phyloP scores from a whole-genome alignment of 2,113 vertebrate species.

The Lophotis ruficrista region DNA sequence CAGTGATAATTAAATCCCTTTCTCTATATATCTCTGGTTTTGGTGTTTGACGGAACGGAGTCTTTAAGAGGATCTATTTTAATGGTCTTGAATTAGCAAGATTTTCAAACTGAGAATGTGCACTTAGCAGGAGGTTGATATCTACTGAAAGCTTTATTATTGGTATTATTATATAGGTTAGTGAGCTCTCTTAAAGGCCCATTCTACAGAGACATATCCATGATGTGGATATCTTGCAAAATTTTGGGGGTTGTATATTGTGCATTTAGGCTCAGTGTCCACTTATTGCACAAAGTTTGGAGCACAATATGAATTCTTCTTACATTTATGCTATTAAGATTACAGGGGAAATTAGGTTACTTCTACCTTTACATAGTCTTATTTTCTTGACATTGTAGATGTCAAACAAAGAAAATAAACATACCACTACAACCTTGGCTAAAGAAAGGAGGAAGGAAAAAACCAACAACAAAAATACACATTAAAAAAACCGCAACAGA shows the following conservation, averaged over 20 bases:
- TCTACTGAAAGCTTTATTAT: conserved; percentile 60
- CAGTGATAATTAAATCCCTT: conserved; percentile 81
- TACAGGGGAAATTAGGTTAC: fast-evolving
- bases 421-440: fast-evolving
- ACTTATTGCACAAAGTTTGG: neutral
- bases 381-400: neutral
- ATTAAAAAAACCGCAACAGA: neutral
- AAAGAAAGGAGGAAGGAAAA: neutral
- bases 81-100: conserved; percentile 78
- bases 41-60: conserved; percentile 76
- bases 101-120: conserved; percentile 72
- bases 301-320: neutral
- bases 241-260: neutral
- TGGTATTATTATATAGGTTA: conserved; percentile 62
- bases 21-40: conserved; percentile 74
- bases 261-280: neutral
- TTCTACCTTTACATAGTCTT: neutral
- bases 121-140: conserved; percentile 72
- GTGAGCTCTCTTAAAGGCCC: neutral
- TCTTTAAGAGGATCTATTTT: conserved; percentile 80
- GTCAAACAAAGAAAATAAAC: neutral
- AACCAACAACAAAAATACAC: neutral
- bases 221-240: neutral
- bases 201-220: neutral
- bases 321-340: neutral